Evolutionary conservation across 2,888 invertebrate species (phyloP).

Genomic region (Plebejus argus): DNA sequence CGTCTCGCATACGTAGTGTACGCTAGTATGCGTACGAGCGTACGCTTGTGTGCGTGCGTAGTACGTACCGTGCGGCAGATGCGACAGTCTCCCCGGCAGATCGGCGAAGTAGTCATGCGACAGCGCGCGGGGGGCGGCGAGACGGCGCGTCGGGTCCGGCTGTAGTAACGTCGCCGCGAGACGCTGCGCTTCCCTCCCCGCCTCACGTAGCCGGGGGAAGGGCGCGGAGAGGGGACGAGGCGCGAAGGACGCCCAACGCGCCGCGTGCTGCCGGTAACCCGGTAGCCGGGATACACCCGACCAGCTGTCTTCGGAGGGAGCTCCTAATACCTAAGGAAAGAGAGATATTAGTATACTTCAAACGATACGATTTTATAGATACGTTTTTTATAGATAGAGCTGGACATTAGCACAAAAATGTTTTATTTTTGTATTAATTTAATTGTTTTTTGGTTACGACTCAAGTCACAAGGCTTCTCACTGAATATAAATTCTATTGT

Average conservation of each 20-base stretch:
- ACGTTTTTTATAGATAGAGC: neutral
- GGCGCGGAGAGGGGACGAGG: constrained; percentile 90
- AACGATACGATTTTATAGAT: neutral
- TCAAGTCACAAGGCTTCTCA: no score
- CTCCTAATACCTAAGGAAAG: constrained; percentile 88
- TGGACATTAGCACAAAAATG: no score
- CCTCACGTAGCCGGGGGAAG: constrained; percentile 94
- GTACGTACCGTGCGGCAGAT: constrained; percentile 92
- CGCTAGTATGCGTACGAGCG: neutral
- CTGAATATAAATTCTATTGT: no score
- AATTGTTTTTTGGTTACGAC: no score
- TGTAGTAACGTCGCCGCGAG: constrained; percentile 92
- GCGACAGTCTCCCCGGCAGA: constrained; percentile 93
- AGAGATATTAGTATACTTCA: neutral
- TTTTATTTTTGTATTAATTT: no score
- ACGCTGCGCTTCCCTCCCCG: constrained; percentile 92
- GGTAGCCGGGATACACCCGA: constrained; percentile 92
- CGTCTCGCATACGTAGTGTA: neutral
- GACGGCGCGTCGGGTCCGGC: constrained; percentile 91
- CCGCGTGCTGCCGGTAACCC: constrained; percentile 88
- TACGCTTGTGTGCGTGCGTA: neutral
- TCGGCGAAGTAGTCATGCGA: constrained; percentile 94
- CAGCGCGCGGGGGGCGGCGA: constrained; percentile 93
- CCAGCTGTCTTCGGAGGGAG: constrained; percentile 97
- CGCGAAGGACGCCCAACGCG: constrained; percentile 83